Evolutionary conservation across 2,888 invertebrate species (phyloP), one percentile per base, ranked within the genome.

Genomic region (Acrobasis suavella): DNA sequence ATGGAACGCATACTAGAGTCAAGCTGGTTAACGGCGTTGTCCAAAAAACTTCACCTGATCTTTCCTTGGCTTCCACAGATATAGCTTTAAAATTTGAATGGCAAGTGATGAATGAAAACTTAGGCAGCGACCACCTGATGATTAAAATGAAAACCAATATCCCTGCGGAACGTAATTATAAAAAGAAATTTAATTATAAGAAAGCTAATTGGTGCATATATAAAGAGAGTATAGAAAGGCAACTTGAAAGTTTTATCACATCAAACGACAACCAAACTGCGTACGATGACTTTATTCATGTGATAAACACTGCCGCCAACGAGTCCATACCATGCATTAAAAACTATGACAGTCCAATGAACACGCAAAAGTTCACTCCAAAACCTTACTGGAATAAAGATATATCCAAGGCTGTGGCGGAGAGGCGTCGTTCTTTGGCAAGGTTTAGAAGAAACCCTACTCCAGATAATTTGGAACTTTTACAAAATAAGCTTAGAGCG

Each of bases 341-440:
- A 58, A 37, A 66, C 9, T 59, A 62, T 60, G 12, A 54, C 15
- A 64, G 72, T 56, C 67, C 72, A 0, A 14, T 14, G 5, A 52
- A 2, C 32, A 68, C 64, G 5, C 7, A 50, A 17, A 50, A 50
- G 8, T 74, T 75, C 64, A 56, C 3, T 1, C 70, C 71, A 0
- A 74, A 73, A 64, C 60, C 65, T 6, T 77, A 73, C 56, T 78
- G 75, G 74, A 68, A 62, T 46, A 5, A 62, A 38, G 42, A 52
- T 6, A 32, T 75, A 10, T 74, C 74, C 5, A 69, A 66, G 63
- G 46, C 58, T 10, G 67, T 75, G 5, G 72, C 72, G 2, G 60
- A 69, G 59, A 68, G 73, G 8, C 54, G 71, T 8, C 50, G 67
- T 16, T 69, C 71, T 0, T 50, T 75, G 6, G 16, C 68, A 0